phyloP scores from a whole-genome alignment of 2,797 vertebrate genomes.

The Spheniscus humboldti region DNA sequence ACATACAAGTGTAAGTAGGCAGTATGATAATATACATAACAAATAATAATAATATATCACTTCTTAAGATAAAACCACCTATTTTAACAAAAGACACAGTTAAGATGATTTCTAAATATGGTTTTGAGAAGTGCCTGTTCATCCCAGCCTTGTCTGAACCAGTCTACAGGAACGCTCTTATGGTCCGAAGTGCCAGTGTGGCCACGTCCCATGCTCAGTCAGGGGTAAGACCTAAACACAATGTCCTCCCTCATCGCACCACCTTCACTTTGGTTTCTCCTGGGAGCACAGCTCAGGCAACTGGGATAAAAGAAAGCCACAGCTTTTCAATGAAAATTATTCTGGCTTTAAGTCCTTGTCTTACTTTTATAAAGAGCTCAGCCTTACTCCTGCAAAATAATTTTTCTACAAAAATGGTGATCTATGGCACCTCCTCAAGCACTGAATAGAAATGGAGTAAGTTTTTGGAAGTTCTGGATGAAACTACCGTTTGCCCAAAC shows the following conservation, averaged over 20 bases:
- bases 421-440: neutral
- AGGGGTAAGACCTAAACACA: neutral
- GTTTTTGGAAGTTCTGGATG: neutral
- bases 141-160: neutral
- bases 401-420: neutral
- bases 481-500: neutral
- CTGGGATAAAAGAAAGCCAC: neutral
- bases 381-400: neutral
- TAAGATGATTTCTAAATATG: neutral
- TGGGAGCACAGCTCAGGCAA: neutral
- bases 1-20: slow-evolving; percentile 9
- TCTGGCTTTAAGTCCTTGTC: neutral
- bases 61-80: neutral
- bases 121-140: slow-evolving; percentile 5
- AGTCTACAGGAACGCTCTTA: neutral
- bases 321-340: neutral
- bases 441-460: neutral
- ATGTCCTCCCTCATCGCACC: neutral
- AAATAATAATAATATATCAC: slow-evolving; percentile 41
- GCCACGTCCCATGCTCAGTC: neutral
- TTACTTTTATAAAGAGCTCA: neutral
- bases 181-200: neutral
- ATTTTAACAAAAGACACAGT: slow-evolving; percentile 14
- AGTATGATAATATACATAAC: slow-evolving; percentile 36
- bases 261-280: neutral